These are phyloP conservation scores for Pogonomyrmex californicus DNA, from an alignment of 1,140 invertebrate genomes.

Conservation along the genomic window DNA sequence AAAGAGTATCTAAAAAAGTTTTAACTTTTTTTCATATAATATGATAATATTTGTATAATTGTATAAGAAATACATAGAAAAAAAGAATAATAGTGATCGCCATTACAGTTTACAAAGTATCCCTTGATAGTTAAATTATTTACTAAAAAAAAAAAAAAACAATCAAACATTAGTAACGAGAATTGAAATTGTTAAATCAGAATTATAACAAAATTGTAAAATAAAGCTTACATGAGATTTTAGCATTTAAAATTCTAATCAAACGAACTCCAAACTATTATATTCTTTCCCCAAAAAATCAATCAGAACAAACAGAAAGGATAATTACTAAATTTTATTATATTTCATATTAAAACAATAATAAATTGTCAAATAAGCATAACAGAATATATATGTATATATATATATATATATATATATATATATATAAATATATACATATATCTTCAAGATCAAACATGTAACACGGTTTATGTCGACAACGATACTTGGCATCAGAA, in stretches of 20 bases:
- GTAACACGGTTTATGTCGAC: neutral
- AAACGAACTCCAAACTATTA: neutral
- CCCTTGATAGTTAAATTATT: neutral
- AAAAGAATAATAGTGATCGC: neutral
- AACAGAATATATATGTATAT: neutral
- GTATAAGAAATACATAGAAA: neutral
- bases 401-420: neutral
- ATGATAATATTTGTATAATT: neutral
- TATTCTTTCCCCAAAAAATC: neutral
- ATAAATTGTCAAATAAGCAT: neutral
- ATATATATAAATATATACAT: neutral
- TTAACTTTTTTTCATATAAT: neutral
- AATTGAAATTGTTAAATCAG: neutral
- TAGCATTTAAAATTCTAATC: neutral
- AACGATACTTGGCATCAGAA: neutral
- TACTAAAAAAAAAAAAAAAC: neutral
- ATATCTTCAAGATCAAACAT: neutral
- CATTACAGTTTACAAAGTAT: neutral
- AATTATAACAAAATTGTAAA: neutral
- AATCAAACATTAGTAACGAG: neutral
- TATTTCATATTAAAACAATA: neutral
- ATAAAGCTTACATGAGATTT: neutral
- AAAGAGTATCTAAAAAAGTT: conserved; percentile 33
- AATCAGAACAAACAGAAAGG: neutral
- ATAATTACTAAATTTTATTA: neutral